These are phyloP conservation scores for Drosophila birchii DNA, from an alignment of 2,888 invertebrate species.

Conservation along the genomic window DNA sequence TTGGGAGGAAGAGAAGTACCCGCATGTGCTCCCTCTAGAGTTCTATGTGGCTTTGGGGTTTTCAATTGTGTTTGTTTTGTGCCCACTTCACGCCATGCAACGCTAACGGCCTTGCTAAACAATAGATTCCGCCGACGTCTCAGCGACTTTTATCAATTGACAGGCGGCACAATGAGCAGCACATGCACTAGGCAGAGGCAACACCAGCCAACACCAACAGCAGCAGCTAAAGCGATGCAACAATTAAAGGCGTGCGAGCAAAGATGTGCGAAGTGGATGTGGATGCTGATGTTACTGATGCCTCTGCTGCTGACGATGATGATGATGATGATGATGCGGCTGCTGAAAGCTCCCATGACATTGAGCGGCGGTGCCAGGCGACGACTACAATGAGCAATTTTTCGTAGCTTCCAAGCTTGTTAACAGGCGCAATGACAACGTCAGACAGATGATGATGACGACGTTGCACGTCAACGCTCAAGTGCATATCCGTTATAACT, in stretches of 20 bases:
- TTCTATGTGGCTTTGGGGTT: conserved; percentile 31
- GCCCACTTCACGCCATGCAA: conserved; percentile 69
- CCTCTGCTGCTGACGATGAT: conserved; percentile 22
- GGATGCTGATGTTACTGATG: conserved; percentile 42
- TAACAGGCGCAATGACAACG: conserved; percentile 59
- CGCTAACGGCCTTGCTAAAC: conserved; percentile 78
- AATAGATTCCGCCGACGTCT: conserved; percentile 63
- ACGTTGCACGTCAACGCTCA: conserved; percentile 64
- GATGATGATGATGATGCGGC: conserved; percentile 35
- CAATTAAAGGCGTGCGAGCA: conserved; percentile 66
- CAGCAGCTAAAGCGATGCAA: conserved; percentile 51
- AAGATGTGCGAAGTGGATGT: conserved; percentile 44
- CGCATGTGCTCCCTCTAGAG: conserved; percentile 20
- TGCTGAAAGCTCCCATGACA: conserved; percentile 76
- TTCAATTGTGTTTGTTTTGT: conserved; percentile 41
- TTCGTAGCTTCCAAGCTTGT: conserved; percentile 48
- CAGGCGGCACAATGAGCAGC: conserved; percentile 62
- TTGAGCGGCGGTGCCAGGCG: conserved; percentile 66
- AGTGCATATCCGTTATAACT: conserved; percentile 80
- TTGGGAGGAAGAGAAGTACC: conserved; percentile 19
- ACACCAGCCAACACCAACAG: conserved; percentile 15
- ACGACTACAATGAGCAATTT: conserved; percentile 63
- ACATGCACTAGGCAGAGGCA: conserved; percentile 61
- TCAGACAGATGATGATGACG: conserved; percentile 54
- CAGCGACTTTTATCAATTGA: conserved; percentile 74